These are phyloP conservation scores for Illadopsis cleaveri DNA, from an alignment of 2,113 vertebrate species.

Conservation along the genomic window DNA sequence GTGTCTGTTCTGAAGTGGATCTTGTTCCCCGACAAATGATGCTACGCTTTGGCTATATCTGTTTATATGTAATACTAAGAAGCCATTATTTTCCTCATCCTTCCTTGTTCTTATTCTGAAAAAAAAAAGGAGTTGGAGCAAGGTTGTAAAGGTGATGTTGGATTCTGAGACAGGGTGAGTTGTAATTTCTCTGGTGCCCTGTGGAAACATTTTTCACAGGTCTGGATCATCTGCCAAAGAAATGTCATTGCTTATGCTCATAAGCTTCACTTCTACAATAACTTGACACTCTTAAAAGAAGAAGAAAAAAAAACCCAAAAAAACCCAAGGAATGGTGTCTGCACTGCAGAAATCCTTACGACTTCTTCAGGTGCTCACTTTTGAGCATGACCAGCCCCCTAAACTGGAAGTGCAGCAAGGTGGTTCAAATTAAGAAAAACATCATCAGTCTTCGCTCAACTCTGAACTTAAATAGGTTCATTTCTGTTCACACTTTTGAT, in stretches of 20 bases:
- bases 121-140: neutral
- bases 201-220: neutral
- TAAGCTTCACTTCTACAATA: neutral
- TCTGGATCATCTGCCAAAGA: neutral
- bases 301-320: no score
- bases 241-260: neutral
- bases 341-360: accelerated
- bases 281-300: neutral
- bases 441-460: neutral
- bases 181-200: neutral
- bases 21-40: neutral
- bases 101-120: neutral
- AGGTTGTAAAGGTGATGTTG: neutral
- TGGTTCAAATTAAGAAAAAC: neutral
- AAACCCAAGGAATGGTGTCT: neutral
- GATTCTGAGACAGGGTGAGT: neutral
- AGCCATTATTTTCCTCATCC: neutral
- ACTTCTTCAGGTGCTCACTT: neutral
- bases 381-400: neutral
- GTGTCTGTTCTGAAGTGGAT: neutral
- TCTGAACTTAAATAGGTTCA: neutral
- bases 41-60: neutral
- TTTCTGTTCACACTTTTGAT: neutral
- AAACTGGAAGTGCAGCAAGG: neutral
- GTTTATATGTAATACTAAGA: neutral